A percentile compares a stretch with the other conserved stretches of the same genome.
phyloP scores from a whole-genome alignment of 1,140 invertebrate genomes.

The Coptotermes formosanus region DNA sequence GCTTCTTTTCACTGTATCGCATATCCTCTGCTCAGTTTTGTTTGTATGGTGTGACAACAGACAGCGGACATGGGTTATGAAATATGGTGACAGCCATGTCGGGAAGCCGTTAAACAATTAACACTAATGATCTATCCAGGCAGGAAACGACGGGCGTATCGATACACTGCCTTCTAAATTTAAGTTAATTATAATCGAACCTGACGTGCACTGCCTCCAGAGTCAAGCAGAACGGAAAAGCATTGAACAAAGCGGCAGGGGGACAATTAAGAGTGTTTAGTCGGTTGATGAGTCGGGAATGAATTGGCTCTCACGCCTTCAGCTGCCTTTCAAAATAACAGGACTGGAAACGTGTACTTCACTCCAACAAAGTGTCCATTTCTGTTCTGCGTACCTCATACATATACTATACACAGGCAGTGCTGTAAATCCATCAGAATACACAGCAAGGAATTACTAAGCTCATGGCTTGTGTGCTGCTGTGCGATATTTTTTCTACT shows the following conservation, averaged over 20 bases:
- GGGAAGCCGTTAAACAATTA: slow-evolving; percentile 15
- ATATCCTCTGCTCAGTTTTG: not conserved
- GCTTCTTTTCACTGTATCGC: not conserved
- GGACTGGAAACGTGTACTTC: no score
- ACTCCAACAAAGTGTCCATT: no score
- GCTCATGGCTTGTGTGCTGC: no score
- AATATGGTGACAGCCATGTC: slow-evolving; percentile 15
- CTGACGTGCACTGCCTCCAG: slow-evolving; percentile 6
- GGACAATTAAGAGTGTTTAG: slow-evolving; percentile 1
- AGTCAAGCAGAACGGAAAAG: not conserved
- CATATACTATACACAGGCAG: no score
- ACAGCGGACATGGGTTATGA: slow-evolving; percentile 5
- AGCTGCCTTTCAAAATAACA: no score
- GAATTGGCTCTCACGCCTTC: not conserved
- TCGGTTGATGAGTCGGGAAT: not conserved
- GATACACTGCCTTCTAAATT: not conserved
- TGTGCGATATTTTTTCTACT: no score
- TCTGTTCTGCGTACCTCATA: no score
- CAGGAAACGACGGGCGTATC: slow-evolving; percentile 5
- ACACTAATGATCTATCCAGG: not conserved
- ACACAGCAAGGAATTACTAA: no score
- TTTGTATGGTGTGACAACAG: not conserved
- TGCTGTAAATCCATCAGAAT: no score
- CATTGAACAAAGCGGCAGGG: no score
- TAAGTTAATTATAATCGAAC: not conserved